Evolutionary conservation across 1,140 invertebrate species (phyloP).

Genomic region (Wiebesia pumilae): DNA sequence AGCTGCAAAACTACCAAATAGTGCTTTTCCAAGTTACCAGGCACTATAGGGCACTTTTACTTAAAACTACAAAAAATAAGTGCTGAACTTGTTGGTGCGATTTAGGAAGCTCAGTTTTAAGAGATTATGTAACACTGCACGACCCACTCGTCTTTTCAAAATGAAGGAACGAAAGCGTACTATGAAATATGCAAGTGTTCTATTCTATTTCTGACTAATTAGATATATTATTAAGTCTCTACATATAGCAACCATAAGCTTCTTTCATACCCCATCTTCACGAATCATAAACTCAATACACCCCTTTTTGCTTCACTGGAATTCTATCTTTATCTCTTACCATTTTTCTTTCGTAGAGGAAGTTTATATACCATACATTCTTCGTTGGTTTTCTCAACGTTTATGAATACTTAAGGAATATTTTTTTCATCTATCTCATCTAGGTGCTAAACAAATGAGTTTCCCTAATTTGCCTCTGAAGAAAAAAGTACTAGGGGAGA

Average conservation of each 20-base stretch:
- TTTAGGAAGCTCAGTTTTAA: background rate
- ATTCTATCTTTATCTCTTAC: background rate
- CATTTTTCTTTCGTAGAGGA: background rate
- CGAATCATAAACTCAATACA: background rate
- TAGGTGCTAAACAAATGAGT: constrained; percentile 14
- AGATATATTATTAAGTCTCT: background rate
- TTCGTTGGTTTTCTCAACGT: background rate
- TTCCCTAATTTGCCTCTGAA: background rate
- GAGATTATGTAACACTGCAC: no score
- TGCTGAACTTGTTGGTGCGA: background rate
- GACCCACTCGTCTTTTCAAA: background rate
- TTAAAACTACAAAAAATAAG: background rate
- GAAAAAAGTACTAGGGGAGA: background rate
- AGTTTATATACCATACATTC: background rate
- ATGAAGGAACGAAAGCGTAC: background rate
- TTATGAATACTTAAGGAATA: constrained; percentile 25
- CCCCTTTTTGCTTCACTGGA: background rate
- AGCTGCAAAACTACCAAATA: background rate
- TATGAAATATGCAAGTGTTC: constrained; percentile 41
- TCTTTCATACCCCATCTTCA: background rate
- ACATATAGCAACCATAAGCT: background rate
- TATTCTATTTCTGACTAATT: constrained; percentile 5
- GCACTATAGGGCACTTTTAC: background rate
- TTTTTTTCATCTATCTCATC: background rate
- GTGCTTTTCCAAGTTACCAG: background rate